Conservation (phyloP, 2,797 vertebrate species). For the Microtus agrestis region DNA sequence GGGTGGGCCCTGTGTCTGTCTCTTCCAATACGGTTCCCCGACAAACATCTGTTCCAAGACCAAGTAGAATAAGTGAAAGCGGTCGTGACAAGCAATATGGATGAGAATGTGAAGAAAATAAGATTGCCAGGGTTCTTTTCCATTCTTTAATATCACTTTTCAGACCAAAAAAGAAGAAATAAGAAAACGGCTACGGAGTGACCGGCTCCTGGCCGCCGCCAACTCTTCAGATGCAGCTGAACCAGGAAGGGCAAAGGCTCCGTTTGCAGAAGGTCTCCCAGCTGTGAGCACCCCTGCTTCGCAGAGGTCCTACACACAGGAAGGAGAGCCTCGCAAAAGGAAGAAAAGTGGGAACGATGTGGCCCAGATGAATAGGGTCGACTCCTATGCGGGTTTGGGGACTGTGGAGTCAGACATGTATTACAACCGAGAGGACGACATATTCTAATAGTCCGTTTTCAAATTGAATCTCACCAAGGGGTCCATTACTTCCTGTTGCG, state of each 20-base stretch:
- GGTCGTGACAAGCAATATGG: not conserved
- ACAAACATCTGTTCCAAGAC: not conserved
- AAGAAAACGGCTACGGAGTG: constrained; percentile 85
- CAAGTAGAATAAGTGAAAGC: not conserved
- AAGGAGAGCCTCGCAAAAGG: constrained; percentile 32
- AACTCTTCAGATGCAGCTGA: constrained; percentile 31
- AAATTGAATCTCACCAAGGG: not conserved
- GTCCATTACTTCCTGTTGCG: not conserved
- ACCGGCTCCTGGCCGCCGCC: not conserved
- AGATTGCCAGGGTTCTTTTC: not conserved
- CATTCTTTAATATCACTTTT: constrained; percentile 61
- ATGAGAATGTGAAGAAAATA: not conserved
- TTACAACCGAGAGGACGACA: constrained; percentile 77
- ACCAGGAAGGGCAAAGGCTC: not conserved
- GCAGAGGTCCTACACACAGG: not conserved
- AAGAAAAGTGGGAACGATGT: constrained; percentile 14
- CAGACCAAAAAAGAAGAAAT: constrained; percentile 89
- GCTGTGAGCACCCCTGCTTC: not conserved
- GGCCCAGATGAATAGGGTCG: not conserved
- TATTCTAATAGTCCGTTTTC: constrained; percentile 15
- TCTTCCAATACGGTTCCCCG: not conserved
- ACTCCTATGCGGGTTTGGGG: not conserved
- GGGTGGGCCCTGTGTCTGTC: rapidly evolving
- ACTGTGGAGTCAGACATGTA: constrained; percentile 73
- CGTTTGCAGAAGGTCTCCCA: constrained; percentile 47